These are phyloP conservation scores for Thysanoteuthis rhombus DNA, from an alignment of 2,888 invertebrate genomes.

Conservation along the genomic window DNA sequence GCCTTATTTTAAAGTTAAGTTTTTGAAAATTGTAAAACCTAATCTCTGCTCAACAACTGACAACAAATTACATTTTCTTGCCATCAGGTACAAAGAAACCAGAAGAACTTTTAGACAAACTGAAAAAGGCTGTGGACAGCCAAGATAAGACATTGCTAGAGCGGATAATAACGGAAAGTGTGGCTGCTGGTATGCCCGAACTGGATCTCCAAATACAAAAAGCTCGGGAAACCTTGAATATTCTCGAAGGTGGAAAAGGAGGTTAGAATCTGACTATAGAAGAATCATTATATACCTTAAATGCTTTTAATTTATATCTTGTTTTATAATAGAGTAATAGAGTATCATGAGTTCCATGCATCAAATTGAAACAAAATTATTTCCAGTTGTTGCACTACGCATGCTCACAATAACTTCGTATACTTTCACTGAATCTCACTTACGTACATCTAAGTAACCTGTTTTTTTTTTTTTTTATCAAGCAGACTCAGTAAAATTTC, in stretches of 20 bases:
- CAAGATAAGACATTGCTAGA: background rate
- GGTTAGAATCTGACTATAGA: background rate
- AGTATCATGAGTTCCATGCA: no score
- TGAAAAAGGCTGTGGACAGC: background rate
- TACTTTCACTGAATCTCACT: no score
- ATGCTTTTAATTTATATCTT: no score
- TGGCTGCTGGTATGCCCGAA: slow-evolving; percentile 16
- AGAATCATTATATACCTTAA: background rate
- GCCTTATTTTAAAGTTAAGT: background rate
- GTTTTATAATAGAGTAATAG: no score
- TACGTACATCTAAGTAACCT: no score
- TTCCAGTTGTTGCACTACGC: no score
- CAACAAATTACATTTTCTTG: background rate
- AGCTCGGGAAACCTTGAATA: background rate
- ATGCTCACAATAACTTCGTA: no score
- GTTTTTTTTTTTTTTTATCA: no score
- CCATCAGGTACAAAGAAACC: background rate
- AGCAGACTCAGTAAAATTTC: no score
- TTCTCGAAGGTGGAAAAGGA: background rate
- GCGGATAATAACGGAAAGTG: background rate
- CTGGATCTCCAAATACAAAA: background rate
- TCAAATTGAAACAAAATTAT: no score
- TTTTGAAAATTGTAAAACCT: no score
- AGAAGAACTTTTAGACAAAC: background rate
- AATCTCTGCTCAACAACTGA: background rate